These are phyloP conservation scores for Polydrusus tereticollis DNA, from an alignment of 2,888 invertebrate species.

Conservation along the genomic window DNA sequence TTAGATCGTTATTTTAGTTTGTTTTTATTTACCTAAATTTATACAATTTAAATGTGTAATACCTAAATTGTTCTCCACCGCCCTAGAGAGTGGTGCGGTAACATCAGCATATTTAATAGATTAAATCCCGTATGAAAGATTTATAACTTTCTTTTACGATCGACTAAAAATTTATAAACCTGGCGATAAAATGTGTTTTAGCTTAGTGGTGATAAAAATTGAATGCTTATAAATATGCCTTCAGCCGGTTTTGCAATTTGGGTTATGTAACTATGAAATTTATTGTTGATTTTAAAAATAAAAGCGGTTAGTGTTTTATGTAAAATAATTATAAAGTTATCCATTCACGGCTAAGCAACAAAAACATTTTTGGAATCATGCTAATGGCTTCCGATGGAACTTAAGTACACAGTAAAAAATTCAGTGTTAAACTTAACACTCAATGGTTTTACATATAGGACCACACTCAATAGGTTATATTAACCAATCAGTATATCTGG, in stretches of 20 bases:
- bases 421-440: too few species aligned
- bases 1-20: too few species aligned
- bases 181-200: background rate
- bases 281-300: background rate
- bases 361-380: too few species aligned
- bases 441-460: too few species aligned
- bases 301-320: too few species aligned
- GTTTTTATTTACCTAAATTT: constrained; percentile 65
- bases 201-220: background rate
- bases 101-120: constrained; percentile 57
- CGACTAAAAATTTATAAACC: constrained; percentile 10
- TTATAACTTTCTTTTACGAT: constrained; percentile 37
- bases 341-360: too few species aligned
- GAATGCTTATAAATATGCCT: background rate
- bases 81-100: constrained; percentile 47
- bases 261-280: background rate
- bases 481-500: too few species aligned
- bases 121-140: constrained; percentile 53
- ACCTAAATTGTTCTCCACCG: constrained; percentile 50
- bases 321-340: too few species aligned
- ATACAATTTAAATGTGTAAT: constrained; percentile 65
- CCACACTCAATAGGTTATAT: too few species aligned
- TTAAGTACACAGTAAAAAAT: too few species aligned
- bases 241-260: background rate
- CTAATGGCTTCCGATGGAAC: too few species aligned